Conservation (phyloP, 35 echinoderm and acorn worm genomes). For the Heliocidaris erythrogramma region DNA sequence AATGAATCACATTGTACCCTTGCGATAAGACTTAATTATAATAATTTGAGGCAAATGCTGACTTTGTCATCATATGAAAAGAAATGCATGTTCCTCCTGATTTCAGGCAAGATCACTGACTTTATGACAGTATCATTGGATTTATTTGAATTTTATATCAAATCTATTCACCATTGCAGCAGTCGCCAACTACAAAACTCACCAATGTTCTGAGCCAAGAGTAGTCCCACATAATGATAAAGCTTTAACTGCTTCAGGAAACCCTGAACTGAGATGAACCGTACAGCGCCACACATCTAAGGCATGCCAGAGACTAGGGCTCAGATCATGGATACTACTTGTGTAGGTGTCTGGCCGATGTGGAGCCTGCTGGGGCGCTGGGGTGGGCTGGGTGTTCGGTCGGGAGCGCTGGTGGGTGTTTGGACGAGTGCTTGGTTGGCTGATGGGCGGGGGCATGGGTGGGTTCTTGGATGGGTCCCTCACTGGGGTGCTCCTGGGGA, state of each 20-base stretch:
- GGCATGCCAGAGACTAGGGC: slow-evolving; percentile 91
- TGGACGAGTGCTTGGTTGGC: not conserved
- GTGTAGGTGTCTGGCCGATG: slow-evolving; percentile 28
- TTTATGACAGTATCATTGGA: not conserved
- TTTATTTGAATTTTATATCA: not conserved
- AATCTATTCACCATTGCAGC: no score
- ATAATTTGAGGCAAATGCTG: no score
- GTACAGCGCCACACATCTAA: slow-evolving; percentile 96
- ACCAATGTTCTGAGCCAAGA: slow-evolving; percentile 91
- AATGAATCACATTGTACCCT: no score
- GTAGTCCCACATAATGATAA: slow-evolving; percentile 83
- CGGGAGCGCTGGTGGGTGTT: slow-evolving; percentile 34
- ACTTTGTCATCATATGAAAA: no score
- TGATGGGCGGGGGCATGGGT: not conserved
- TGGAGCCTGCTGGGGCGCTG: slow-evolving; percentile 6
- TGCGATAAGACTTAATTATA: no score
- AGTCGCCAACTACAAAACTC: not conserved
- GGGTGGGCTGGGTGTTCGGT: not conserved
- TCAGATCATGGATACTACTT: slow-evolving; percentile 95
- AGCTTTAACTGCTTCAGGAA: slow-evolving; percentile 81
- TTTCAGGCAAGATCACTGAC: not conserved
- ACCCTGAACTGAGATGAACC: slow-evolving; percentile 86
- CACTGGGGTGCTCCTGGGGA: slow-evolving; percentile 4
- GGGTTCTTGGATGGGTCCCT: not conserved
- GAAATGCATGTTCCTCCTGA: not conserved